These are phyloP conservation scores for Sitodiplosis mosellana DNA, from an alignment of 1,140 invertebrate genomes.

Conservation along the genomic window DNA sequence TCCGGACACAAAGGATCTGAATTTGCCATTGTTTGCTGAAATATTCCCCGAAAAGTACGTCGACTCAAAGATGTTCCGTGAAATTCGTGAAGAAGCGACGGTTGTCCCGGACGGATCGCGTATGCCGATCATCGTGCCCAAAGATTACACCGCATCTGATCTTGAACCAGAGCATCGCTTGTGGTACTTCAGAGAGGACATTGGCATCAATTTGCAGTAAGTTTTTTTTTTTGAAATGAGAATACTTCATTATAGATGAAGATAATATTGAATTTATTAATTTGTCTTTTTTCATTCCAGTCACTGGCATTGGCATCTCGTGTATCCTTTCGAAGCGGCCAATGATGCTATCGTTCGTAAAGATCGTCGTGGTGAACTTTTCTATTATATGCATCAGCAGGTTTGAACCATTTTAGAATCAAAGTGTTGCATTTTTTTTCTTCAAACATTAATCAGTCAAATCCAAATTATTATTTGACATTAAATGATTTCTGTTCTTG, in stretches of 20 bases:
- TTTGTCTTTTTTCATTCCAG: too few relatives aligned
- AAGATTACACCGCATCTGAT: slow-evolving; percentile 53
- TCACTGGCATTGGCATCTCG: slow-evolving; percentile 40
- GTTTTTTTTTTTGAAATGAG: too few relatives aligned
- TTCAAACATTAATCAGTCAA: too few relatives aligned
- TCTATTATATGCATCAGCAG: slow-evolving; percentile 45
- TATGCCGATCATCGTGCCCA: slow-evolving; percentile 45
- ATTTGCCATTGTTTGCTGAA: slow-evolving; percentile 47
- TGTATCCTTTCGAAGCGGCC: slow-evolving; percentile 27
- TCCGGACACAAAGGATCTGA: slow-evolving; percentile 48
- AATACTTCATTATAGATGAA: too few relatives aligned
- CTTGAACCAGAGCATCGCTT: slow-evolving; percentile 44
- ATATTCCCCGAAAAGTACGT: slow-evolving; percentile 63
- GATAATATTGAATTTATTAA: too few relatives aligned
- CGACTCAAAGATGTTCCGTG: slow-evolving; percentile 45
- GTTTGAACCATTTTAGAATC: too few relatives aligned
- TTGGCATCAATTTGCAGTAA: slow-evolving; percentile 55
- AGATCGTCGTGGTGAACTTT: slow-evolving; percentile 38
- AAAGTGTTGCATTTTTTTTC: too few relatives aligned
- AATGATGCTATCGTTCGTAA: slow-evolving; percentile 28
- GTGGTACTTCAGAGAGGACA: slow-evolving; percentile 52
- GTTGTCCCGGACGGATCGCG: slow-evolving; percentile 36
- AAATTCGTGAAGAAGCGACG: slow-evolving; percentile 45
- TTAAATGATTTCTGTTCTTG: too few relatives aligned
- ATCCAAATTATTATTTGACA: too few relatives aligned